Conservation (phyloP, 2,797 vertebrate genomes). For the Champsocephalus esox region DNA sequence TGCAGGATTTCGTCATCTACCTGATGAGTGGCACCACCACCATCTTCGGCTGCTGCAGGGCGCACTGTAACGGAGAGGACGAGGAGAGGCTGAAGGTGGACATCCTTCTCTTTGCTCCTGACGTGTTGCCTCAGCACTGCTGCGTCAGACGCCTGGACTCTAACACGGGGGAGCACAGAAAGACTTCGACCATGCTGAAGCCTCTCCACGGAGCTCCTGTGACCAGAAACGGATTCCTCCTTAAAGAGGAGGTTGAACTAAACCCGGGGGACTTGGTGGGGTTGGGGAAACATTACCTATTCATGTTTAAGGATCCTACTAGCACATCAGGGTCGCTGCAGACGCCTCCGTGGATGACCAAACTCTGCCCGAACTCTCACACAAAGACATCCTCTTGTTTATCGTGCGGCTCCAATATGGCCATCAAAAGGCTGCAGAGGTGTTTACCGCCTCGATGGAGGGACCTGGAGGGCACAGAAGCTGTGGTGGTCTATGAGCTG, state of each 20-base stretch:
- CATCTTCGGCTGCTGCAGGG: constrained; percentile 81
- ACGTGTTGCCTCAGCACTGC: constrained; percentile 85
- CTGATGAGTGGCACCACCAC: constrained; percentile 83
- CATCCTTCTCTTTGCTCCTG: constrained; percentile 84
- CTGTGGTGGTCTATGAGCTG: constrained; percentile 72
- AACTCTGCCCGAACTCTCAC: constrained; percentile 63
- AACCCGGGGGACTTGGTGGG: constrained; percentile 84
- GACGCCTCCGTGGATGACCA: constrained; percentile 78
- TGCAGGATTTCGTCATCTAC: constrained; percentile 87
- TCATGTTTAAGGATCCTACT: constrained; percentile 88
- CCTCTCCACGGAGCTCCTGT: constrained; percentile 80
- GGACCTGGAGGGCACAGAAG: constrained; percentile 73
- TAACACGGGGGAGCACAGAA: constrained; percentile 55
- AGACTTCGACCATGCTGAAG: constrained; percentile 75
- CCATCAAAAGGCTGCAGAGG: constrained; percentile 34
- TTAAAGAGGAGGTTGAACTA: constrained; percentile 79
- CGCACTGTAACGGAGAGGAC: constrained; percentile 76
- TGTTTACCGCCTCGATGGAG: constrained; percentile 62
- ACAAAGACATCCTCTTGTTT: constrained; percentile 60
- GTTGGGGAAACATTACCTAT: constrained; percentile 85
- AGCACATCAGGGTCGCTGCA: constrained; percentile 47
- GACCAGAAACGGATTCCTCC: constrained; percentile 79
- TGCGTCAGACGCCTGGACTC: constrained; percentile 78
- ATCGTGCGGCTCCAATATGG: constrained; percentile 64
- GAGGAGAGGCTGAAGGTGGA: constrained; percentile 84